Evolutionary conservation across 2,113 vertebrate genomes (phyloP), one percentile per base, ranked within the genome.

Genomic region (Tretioscincus oriximinensis): DNA sequence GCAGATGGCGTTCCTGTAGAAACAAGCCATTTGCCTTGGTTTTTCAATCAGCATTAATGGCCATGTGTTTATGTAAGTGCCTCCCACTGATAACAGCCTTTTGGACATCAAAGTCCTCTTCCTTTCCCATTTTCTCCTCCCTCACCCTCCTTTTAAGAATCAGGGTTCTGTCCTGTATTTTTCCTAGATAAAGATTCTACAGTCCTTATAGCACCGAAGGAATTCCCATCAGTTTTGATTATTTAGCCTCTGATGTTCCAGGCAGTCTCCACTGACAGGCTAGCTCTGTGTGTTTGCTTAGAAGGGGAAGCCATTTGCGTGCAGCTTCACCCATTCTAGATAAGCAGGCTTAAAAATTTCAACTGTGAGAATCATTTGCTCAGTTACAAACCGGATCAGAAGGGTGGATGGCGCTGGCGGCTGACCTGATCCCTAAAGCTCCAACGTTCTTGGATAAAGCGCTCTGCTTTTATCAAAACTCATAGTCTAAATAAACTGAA

Each of bases 11-110:
- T 81, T 88, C 76, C 79, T 87, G 41, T 84, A 82, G 78, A 88
- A 81, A 77, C 73, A 75, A 81, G 81, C 22, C 63, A 71, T 82
- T 87, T 77, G 83, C 84, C 35, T 73, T 76, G 66, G 85, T 78
- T 85, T 79, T 87, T 88, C 89, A 90, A 86, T 91, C 89, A 90
- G 73, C 74, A 91, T 83, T 70, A 87, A 81, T 51, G 72, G 85
- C 73, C 75, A 75, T 81, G 47, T 92, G 86, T 90, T 93, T 89
- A 88, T 82, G 70, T 88, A 82, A 90, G 87, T 87, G 45, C 86
- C 90, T 93, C 85, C 82, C 80, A 81, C 78, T 76, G 88, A 90
- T 88, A 94, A 90, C 83, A 91, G 84, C 83, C 66, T 87, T 85
- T 84, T 0, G 1, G 1, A 88, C 92, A 93, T 94, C 92, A 93